Conservation (phyloP, 2,888 invertebrate species). For the Melinopterus prodromus region DNA sequence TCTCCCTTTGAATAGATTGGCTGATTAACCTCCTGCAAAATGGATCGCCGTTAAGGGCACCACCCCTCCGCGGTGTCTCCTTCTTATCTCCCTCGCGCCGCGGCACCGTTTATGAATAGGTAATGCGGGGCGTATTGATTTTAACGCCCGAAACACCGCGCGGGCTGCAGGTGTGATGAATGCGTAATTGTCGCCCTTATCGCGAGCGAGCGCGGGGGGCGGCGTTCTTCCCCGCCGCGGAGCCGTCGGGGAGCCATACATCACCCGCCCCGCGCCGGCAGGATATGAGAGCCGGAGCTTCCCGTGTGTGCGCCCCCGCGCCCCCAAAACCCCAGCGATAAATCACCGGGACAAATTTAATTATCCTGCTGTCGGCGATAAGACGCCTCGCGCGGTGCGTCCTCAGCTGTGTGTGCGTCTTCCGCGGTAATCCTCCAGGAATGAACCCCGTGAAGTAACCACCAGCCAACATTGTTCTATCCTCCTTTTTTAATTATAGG, state of each 20-base stretch:
- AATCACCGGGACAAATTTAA: conserved; percentile 68
- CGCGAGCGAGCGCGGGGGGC: conserved; percentile 41
- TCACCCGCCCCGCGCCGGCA: conserved; percentile 53
- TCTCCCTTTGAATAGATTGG: background rate
- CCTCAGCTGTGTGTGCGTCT: conserved; percentile 24
- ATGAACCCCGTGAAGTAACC: background rate
- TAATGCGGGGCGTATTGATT: conserved; percentile 52
- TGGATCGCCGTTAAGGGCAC: background rate
- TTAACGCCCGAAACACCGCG: conserved; percentile 44
- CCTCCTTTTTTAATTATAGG: background rate
- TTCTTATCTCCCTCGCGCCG: conserved; percentile 50
- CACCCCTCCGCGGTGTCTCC: conserved; percentile 59
- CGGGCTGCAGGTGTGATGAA: conserved; percentile 47
- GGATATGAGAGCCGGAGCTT: conserved; percentile 55
- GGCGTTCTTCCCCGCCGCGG: conserved; percentile 51
- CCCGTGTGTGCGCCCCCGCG: conserved; percentile 51
- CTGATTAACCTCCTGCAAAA: background rate
- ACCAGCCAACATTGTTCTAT: background rate
- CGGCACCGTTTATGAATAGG: conserved; percentile 55
- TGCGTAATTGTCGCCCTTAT: conserved; percentile 48
- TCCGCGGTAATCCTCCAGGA: conserved; percentile 36
- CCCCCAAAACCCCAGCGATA: conserved; percentile 58
- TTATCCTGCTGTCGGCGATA: conserved; percentile 67
- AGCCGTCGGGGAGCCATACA: conserved; percentile 58
- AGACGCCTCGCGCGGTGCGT: conserved; percentile 50